phyloP scores from a whole-genome alignment of 2,797 vertebrate species.

The Podarcis lilfordi region DNA sequence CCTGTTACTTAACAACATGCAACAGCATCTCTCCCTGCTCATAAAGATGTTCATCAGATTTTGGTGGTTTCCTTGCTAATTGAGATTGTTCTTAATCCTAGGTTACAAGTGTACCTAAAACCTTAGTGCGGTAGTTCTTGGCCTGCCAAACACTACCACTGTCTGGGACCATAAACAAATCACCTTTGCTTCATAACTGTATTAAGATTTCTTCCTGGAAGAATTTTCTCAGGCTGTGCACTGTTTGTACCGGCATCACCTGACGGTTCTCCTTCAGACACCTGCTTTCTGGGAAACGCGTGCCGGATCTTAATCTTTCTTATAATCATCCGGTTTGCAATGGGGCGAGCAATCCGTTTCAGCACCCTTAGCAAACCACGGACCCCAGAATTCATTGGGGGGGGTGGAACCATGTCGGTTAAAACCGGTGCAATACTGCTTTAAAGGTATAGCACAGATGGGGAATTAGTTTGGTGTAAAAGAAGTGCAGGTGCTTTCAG shows the following conservation, averaged over 20 bases:
- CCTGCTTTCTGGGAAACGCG: not conserved
- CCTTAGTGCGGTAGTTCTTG: not conserved
- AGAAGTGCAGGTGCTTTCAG: no score
- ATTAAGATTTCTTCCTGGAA: not conserved
- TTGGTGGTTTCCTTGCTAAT: not conserved
- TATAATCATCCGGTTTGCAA: not conserved
- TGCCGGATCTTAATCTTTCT: not conserved
- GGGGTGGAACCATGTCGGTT: no score
- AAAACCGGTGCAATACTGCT: no score
- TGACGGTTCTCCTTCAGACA: not conserved
- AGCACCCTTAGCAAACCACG: no score
- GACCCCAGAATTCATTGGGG: no score
- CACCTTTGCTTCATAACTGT: no score
- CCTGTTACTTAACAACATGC: not conserved
- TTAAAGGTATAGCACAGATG: no score
- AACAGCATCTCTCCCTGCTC: not conserved
- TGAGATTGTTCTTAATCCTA: not conserved
- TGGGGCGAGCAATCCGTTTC: not conserved
- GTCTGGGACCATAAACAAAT: not conserved
- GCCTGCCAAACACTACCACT: not conserved
- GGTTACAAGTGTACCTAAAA: not conserved
- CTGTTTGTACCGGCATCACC: not conserved
- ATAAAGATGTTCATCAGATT: not conserved
- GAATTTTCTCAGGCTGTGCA: not conserved
- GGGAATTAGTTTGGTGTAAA: no score